Percentiles rank a stretch among this genome's conserved stretches.
These are phyloP conservation scores for Pocillopora damicornis DNA, from an alignment of 64 coral and sea anemone genomes.

Conservation along the genomic window DNA sequence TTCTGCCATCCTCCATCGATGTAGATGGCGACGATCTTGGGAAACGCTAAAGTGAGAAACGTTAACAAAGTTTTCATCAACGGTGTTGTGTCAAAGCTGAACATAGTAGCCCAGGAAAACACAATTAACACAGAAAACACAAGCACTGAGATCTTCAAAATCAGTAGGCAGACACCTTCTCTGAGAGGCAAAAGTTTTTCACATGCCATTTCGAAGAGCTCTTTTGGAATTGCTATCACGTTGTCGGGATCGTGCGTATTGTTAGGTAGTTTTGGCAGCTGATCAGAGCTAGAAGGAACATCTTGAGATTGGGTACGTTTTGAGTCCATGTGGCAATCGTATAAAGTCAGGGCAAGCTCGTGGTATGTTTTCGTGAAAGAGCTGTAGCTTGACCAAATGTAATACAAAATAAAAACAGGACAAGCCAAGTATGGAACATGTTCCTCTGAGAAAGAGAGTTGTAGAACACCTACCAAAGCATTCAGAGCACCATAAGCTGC, in stretches of 20 bases:
- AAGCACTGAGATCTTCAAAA: not conserved
- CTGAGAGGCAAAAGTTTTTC: conserved; percentile 17
- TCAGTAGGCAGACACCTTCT: not conserved
- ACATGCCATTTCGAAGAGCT: conserved; percentile 6
- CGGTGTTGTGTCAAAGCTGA: not conserved
- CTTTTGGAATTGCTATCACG: conserved; percentile 1
- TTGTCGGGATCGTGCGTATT: not conserved
- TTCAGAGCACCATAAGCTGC: not conserved
- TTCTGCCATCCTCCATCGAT: not conserved
- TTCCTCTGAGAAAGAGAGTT: not conserved
- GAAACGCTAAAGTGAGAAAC: conserved; percentile 15
- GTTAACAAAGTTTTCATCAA: not conserved
- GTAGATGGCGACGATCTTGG: conserved; percentile 2
- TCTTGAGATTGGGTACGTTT: not conserved
- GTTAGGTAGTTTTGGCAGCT: not conserved
- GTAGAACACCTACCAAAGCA: not conserved
- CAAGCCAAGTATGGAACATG: not conserved
- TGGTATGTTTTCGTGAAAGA: conserved; percentile 18
- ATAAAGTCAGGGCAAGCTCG: not conserved
- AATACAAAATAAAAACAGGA: not conserved
- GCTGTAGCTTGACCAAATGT: conserved; percentile 23
- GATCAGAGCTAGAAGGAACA: not conserved
- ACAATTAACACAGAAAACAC: not conserved
- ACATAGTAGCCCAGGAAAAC: not conserved
- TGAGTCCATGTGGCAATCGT: not conserved